Percentiles rank a stretch among this genome's conserved stretches.
Conservation (phyloP, 2,888 invertebrate genomes). For the Gerris lacustris region DNA sequence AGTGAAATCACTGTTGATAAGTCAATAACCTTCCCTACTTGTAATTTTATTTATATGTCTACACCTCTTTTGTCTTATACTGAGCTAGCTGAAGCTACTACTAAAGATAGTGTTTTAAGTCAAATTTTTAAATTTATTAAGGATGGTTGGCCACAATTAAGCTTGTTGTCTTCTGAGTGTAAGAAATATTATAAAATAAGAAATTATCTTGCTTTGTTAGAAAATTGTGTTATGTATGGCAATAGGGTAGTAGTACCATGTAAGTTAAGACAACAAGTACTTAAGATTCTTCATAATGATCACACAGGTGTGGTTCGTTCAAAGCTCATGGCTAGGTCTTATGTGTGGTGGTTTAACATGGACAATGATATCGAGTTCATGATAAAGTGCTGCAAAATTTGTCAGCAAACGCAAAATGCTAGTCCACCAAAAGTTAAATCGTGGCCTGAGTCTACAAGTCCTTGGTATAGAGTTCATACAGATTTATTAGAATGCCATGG, state of each 20-base stretch:
- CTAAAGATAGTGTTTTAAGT: not conserved
- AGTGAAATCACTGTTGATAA: not conserved
- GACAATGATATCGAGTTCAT: not conserved
- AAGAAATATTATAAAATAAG: not conserved
- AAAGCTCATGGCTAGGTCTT: not conserved
- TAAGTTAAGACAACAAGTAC: not conserved
- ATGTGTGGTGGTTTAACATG: not conserved
- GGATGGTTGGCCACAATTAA: not conserved
- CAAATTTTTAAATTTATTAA: not conserved
- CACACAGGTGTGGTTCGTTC: not conserved
- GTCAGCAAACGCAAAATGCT: not conserved
- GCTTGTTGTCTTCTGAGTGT: not conserved
- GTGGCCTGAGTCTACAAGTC: not conserved
- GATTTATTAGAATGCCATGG: not conserved
- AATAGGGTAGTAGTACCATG: conserved; percentile 10
- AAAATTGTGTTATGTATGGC: conserved; percentile 8
- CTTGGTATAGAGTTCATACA: not conserved
- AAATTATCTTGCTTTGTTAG: not conserved
- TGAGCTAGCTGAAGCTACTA: not conserved
- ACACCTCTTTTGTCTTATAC: not conserved
- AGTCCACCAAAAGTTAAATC: not conserved
- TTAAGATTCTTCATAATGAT: conserved; percentile 2
- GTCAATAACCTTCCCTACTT: not conserved
- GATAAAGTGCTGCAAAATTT: not conserved
- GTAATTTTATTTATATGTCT: conserved; percentile 1